Conservation (phyloP, 2,113 vertebrate genomes). For the Motacilla alba region DNA sequence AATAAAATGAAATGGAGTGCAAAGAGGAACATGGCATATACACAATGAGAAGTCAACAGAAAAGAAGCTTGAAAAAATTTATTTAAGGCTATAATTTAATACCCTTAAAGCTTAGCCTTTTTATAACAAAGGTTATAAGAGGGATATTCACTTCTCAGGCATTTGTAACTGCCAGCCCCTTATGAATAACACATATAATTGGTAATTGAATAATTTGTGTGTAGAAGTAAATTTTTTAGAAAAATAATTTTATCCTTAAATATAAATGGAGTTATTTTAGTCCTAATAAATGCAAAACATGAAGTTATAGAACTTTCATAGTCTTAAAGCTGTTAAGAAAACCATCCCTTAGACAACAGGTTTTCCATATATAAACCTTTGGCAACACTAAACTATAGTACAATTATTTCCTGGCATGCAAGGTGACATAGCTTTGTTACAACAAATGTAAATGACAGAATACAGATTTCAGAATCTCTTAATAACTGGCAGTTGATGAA, state of each 20-base stretch:
- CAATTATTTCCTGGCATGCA: constrained; percentile 70
- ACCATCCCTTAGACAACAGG: constrained; percentile 32
- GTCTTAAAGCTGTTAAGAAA: constrained; percentile 54
- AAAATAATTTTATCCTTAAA: constrained; percentile 68
- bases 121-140: constrained; percentile 72
- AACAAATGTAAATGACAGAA: constrained; percentile 70
- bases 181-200: background rate
- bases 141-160: constrained; percentile 59
- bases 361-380: constrained; percentile 67
- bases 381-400: constrained; percentile 65
- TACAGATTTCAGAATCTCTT: constrained; percentile 68
- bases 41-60: constrained; percentile 30
- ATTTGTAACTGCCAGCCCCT: constrained; percentile 32
- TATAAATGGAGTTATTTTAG: constrained; percentile 46
- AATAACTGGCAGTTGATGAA: constrained; percentile 62
- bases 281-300: constrained; percentile 52
- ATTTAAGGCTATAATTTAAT: constrained; percentile 71
- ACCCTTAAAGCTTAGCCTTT: constrained; percentile 72
- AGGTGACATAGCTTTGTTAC: constrained; percentile 79
- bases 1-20: background rate
- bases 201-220: constrained; percentile 56
- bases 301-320: constrained; percentile 13
- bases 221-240: constrained; percentile 67
- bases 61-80: constrained; percentile 74
- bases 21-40: background rate